Evolutionary conservation across 2,888 invertebrate species (phyloP).

Genomic region (Cylindroiulus punctatus): DNA sequence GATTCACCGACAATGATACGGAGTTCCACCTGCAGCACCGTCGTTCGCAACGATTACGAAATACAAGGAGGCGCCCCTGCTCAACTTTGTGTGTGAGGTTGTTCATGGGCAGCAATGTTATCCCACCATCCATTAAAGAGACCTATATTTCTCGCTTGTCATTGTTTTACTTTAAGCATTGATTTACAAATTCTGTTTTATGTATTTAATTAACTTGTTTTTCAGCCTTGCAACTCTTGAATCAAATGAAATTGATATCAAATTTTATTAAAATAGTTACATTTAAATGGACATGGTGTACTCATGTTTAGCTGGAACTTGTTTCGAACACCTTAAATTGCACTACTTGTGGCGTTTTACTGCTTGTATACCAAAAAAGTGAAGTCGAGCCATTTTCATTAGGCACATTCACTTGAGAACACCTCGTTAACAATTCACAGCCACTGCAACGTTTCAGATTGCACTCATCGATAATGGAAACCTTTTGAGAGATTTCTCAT

Average conservation of each 20-base stretch:
- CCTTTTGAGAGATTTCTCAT: neutral
- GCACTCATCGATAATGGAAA: neutral
- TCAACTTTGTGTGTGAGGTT: neutral
- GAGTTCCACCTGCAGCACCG: slow-evolving; percentile 16
- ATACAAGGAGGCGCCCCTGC: neutral
- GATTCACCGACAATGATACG: neutral
- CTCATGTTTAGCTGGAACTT: neutral
- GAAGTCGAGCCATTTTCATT: neutral
- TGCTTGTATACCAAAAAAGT: neutral
- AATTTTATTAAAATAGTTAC: slow-evolving; percentile 15
- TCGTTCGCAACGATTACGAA: slow-evolving; percentile 11
- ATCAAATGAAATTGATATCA: neutral
- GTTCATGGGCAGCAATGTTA: slow-evolving; percentile 20
- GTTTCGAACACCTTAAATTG: too few species aligned
- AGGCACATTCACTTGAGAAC: neutral
- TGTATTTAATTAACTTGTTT: neutral
- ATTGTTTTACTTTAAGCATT: neutral
- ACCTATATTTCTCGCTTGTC: neutral
- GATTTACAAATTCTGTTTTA: neutral
- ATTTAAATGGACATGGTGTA: slow-evolving; percentile 14
- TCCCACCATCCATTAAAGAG: slow-evolving; percentile 27
- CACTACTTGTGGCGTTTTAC: too few species aligned
- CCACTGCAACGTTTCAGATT: neutral
- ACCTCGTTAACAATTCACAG: neutral
- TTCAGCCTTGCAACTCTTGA: slow-evolving; percentile 3